phyloP scores from a whole-genome alignment of 2,888 invertebrate genomes.

The Mythimna vitellina region DNA sequence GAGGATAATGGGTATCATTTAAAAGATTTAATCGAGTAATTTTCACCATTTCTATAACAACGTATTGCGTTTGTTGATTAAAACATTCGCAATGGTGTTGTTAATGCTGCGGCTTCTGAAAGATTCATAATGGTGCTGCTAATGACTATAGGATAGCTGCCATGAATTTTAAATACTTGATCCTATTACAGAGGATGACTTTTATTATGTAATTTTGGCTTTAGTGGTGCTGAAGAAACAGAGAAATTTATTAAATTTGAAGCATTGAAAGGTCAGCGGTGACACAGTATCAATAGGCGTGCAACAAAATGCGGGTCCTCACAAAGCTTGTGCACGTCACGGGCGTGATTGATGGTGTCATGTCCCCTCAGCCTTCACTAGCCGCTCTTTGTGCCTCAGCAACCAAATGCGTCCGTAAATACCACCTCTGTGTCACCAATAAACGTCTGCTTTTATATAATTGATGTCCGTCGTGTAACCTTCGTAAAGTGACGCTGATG shows the following conservation, averaged over 20 bases:
- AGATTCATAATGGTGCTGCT: constrained; percentile 63
- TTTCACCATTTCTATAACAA: constrained; percentile 61
- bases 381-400: constrained; percentile 74
- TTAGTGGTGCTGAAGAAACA: constrained; percentile 44
- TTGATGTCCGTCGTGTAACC: constrained; percentile 40
- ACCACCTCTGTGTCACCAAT: constrained; percentile 68
- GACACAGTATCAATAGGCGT: constrained; percentile 75
- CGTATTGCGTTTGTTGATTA: constrained; percentile 55
- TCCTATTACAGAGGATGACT: constrained; percentile 44
- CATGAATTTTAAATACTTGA: constrained; percentile 53
- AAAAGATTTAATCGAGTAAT: constrained; percentile 76
- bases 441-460: constrained; percentile 62
- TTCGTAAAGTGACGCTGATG: constrained; percentile 13
- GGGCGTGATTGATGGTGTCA: constrained; percentile 82
- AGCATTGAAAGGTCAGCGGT: constrained; percentile 70
- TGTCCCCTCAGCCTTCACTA: constrained; percentile 51
- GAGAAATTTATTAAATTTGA: constrained; percentile 64
- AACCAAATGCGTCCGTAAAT: constrained; percentile 77
- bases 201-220: constrained; percentile 58
- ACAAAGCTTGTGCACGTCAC: constrained; percentile 86
- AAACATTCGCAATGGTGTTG: constrained; percentile 67
- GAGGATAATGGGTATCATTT: constrained; percentile 75
- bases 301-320: constrained; percentile 75
- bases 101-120: constrained; percentile 69
- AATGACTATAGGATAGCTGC: constrained; percentile 48